Evolutionary conservation across 1,140 invertebrate species (phyloP), one percentile per base, ranked within the genome.

Genomic region (Brachionus paranguensis): DNA sequence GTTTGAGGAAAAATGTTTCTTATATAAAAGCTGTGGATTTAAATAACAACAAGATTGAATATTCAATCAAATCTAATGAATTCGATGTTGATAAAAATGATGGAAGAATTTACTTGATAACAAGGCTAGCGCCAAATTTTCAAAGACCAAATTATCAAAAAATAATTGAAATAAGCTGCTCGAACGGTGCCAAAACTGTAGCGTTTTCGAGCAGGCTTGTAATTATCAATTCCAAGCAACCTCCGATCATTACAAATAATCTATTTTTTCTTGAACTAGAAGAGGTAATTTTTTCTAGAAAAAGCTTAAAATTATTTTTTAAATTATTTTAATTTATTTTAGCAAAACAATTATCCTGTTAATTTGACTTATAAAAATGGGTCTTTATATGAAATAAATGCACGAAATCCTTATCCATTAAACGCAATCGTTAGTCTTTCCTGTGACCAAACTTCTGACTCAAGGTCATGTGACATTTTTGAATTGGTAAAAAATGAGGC

Each of bases 1-100:
- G 76, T 45, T 37, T 81, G n/a, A 45, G 4, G 1, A 11, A 41
- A 27, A 81, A 81, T 45, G 78, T 64, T 27, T 64, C 53, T 4
- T 81, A 27, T 27, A 81, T 81, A 24, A 43, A 17, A 64, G 78
- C 78, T 10, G 53, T 81, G 33, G 53, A 81, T 64, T 33, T 37
- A n/a, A 33, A 24, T 11, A 47, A 76, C 12, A 76, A 68, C 29
- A 27, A 43, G 14, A 81, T 81, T 17, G 43, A 14, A 8, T 81
- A 81, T 41, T 47, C 10, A 12, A 64, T 81, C 10, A n/a, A 33
- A 29, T 81, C 78, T 20, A 37, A 3, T 12, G 37, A 64, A 27
- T 81, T 81, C 27, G 12, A 17, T 64, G 78, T 64, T 64, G 53
- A 81, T 29, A 17, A 43, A 64, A 47, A 33, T 60, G 50, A 20